Conservation (phyloP, 2,797 vertebrate genomes). For the Ceryle rudis region DNA sequence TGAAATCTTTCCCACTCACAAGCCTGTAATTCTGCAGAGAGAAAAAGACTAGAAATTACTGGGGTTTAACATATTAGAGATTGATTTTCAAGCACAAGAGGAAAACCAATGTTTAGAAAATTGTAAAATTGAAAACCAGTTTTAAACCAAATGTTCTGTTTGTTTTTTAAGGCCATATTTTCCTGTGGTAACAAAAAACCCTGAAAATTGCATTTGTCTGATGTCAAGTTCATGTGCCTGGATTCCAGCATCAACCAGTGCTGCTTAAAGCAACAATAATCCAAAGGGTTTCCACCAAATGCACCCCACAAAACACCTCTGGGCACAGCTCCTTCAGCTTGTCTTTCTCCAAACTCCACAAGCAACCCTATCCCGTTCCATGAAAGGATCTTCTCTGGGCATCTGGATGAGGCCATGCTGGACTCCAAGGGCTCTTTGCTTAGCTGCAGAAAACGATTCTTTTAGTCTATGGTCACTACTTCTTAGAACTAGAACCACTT, state of each 20-base stretch:
- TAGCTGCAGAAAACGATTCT: background rate
- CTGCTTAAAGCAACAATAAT: background rate
- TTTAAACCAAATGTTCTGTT: background rate
- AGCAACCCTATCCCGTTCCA: background rate
- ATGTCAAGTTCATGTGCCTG: background rate
- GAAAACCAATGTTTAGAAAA: background rate
- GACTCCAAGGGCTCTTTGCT: background rate
- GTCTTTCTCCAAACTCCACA: background rate
- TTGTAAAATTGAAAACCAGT: background rate
- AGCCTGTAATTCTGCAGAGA: constrained; percentile 2
- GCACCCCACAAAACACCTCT: background rate
- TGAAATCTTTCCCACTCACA: constrained; percentile 47
- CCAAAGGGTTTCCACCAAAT: background rate
- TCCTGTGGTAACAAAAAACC: background rate
- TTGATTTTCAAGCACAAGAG: background rate
- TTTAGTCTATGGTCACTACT: background rate
- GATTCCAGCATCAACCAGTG: background rate
- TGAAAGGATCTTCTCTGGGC: fast-evolving
- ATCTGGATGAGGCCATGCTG: background rate
- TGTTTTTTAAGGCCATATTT: background rate
- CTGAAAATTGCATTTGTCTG: background rate
- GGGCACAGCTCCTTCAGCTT: background rate
- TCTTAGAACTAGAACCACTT: fast-evolving
- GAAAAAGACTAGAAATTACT: background rate
- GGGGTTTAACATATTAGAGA: background rate